Base-by-base conservation (phyloP, 1,140 invertebrate species). In the Hydropsyche tenuis region DNA sequence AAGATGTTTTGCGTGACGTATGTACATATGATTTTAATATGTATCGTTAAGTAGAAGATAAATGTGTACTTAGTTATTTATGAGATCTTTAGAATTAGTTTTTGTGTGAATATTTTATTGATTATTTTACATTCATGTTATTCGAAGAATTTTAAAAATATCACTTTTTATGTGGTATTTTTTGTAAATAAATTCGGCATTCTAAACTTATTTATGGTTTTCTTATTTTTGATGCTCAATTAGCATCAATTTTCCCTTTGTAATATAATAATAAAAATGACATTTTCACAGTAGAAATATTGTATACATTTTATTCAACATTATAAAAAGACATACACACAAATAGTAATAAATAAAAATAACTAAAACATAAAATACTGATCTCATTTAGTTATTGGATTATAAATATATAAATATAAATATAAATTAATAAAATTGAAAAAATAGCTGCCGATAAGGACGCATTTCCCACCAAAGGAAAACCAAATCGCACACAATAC, bases 241-340 rank as follows among this genome's bases (percentile, higher is more conserved):
- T 9, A n/a, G n/a, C 30, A 37, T 37, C 9, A 4, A 37, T 37
- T 37, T 4, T 9, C 3, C 30, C 3, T 37, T 37, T 37, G 3
- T 37, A 9, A 37, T 37, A 3, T 3, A 37, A 37, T 37, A 37
- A 9, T 9, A 37, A 37, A 37, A 37, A 37, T 4, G 9, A 37
- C 9, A 37, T 37, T 37, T 37, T 37, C 3, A 9, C 30, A 37
- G 30, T 37, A 37, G 30, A 37, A 37, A 37, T 37, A 48, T 53
- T 53, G 48, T 53, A 53, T 53, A 53, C 48, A 53, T 18, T 60
- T 60, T 60, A 60, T 60, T 60, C 20, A 60, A 23, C 56, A 60
- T 60, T 60, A 60, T 60, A 60, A 60, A 60, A 60, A 53, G 23
- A 60, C 56, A 60, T 60, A 60, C 56, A 60, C 56, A 60, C 56